These are phyloP conservation scores for Pteromalus puparum DNA, from an alignment of 1,140 invertebrate genomes.

Conservation along the genomic window DNA sequence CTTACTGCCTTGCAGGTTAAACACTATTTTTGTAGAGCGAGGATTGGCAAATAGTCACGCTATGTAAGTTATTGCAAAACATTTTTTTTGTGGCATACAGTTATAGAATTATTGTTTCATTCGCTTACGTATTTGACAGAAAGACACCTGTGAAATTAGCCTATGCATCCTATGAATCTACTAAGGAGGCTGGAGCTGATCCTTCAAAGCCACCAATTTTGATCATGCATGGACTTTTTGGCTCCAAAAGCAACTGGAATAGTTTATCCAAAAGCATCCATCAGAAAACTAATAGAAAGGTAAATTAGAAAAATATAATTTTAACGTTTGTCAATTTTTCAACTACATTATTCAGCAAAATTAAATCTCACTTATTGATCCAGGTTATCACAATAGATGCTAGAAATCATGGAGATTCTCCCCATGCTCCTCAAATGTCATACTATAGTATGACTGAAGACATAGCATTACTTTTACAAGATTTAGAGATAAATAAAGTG, in stretches of 20 bases:
- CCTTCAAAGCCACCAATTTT: slow-evolving; percentile 79
- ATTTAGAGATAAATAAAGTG: slow-evolving; percentile 79
- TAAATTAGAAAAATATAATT: slow-evolving; percentile 62
- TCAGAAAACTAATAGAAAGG: slow-evolving; percentile 79
- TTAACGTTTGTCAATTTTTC: not conserved
- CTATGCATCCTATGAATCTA: slow-evolving; percentile 77
- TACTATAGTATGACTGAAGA: slow-evolving; percentile 86
- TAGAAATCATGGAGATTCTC: slow-evolving; percentile 94
- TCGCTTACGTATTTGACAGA: not conserved
- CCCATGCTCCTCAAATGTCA: slow-evolving; percentile 82
- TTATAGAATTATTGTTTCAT: not conserved
- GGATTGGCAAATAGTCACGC: slow-evolving; percentile 23
- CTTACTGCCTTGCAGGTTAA: slow-evolving; percentile 49
- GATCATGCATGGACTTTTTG: slow-evolving; percentile 91
- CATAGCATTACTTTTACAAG: slow-evolving; percentile 80
- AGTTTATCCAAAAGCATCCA: slow-evolving; percentile 85
- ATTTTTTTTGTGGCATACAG: not conserved
- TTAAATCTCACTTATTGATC: slow-evolving; percentile 3
- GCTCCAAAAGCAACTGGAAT: slow-evolving; percentile 91
- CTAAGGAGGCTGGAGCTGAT: slow-evolving; percentile 58
- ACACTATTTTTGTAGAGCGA: slow-evolving; percentile 29
- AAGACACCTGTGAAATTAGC: slow-evolving; percentile 76
- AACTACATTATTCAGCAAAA: not conserved
- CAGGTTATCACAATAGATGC: slow-evolving; percentile 89
- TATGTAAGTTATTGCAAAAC: slow-evolving; percentile 28